These are phyloP conservation scores for Trichogramma pretiosum DNA, from an alignment of 1,140 invertebrate species.

Conservation along the genomic window DNA sequence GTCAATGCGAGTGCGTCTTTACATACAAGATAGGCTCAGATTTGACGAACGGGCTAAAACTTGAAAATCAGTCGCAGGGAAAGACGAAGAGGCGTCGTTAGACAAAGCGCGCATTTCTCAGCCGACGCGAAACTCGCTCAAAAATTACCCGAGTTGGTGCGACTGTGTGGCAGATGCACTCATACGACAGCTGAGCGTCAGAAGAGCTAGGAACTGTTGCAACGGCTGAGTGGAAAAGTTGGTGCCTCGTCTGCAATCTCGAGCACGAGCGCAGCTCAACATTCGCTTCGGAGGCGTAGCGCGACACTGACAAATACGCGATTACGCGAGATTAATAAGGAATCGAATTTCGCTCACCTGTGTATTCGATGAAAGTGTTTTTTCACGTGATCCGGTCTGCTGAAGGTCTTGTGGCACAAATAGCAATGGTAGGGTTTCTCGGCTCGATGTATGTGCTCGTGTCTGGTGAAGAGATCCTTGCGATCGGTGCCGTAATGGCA, in stretches of 20 bases:
- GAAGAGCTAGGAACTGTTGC: neutral
- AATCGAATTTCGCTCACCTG: slow-evolving; percentile 41
- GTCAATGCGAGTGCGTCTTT: too few species aligned
- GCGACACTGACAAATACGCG: too few species aligned
- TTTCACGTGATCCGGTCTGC: slow-evolving; percentile 89
- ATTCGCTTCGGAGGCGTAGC: neutral
- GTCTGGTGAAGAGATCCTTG: slow-evolving; percentile 85
- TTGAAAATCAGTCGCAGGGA: too few species aligned
- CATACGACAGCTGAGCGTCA: neutral
- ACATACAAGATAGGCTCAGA: too few species aligned
- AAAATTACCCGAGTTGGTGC: too few species aligned
- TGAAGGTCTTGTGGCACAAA: slow-evolving; percentile 84
- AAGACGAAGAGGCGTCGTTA: too few species aligned
- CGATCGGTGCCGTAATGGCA: slow-evolving; percentile 87
- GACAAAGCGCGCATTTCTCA: too few species aligned
- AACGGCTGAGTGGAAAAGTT: neutral
- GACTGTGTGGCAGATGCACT: too few species aligned
- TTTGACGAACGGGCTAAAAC: too few species aligned
- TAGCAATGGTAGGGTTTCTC: slow-evolving; percentile 91
- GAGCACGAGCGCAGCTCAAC: neutral
- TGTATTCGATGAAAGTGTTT: slow-evolving; percentile 89
- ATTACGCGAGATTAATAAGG: too few species aligned
- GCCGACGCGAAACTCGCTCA: slow-evolving; percentile 1
- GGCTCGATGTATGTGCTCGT: slow-evolving; percentile 91
- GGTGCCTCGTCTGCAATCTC: neutral